Percentiles rank a stretch among this genome's conserved stretches.
phyloP scores from a whole-genome alignment of 2,797 vertebrate species.

The Sebastes umbrosus region DNA sequence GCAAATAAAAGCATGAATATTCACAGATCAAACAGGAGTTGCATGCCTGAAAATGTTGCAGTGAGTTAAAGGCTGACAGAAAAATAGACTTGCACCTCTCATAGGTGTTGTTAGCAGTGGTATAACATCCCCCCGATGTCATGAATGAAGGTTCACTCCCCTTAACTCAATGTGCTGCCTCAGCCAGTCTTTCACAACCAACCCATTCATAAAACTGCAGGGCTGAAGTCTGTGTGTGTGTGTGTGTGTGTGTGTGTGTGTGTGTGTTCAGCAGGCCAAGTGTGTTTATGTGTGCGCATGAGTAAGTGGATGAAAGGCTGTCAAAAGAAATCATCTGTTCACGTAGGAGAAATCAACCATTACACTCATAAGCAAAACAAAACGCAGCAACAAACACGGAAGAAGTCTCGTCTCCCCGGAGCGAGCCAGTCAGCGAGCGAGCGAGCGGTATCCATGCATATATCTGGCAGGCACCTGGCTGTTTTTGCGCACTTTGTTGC shows the following conservation, averaged over 20 bases:
- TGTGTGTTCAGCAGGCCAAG: constrained; percentile 3
- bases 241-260: constrained; percentile 38
- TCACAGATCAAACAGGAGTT: neutral
- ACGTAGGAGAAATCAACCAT: constrained; percentile 44
- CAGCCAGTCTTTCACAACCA: constrained; percentile 85
- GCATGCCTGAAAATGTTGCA: neutral
- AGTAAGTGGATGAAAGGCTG: constrained; percentile 39
- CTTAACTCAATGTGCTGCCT: constrained; percentile 79
- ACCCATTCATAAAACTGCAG: constrained; percentile 85
- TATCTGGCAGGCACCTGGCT: constrained; percentile 79
- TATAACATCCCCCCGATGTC: constrained; percentile 50
- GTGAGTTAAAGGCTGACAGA: neutral
- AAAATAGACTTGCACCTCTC: constrained; percentile 15
- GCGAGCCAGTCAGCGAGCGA: neutral
- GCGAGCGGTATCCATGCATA: constrained; percentile 39
- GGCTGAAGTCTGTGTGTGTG: constrained; percentile 60
- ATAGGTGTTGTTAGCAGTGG: constrained; percentile 37
- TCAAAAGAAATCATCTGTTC: constrained; percentile 57
- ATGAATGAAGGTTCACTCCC: constrained; percentile 81
- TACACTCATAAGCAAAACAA: constrained; percentile 52
- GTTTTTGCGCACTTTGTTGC: constrained; percentile 82
- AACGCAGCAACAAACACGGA: constrained; percentile 21
- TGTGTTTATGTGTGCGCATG: constrained; percentile 34
- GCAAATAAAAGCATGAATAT: neutral
- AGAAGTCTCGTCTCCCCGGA: constrained; percentile 21